Percentiles rank a stretch among this genome's conserved stretches.
Conservation (phyloP, 2,888 invertebrate species). For the Ophion ventricosus region DNA sequence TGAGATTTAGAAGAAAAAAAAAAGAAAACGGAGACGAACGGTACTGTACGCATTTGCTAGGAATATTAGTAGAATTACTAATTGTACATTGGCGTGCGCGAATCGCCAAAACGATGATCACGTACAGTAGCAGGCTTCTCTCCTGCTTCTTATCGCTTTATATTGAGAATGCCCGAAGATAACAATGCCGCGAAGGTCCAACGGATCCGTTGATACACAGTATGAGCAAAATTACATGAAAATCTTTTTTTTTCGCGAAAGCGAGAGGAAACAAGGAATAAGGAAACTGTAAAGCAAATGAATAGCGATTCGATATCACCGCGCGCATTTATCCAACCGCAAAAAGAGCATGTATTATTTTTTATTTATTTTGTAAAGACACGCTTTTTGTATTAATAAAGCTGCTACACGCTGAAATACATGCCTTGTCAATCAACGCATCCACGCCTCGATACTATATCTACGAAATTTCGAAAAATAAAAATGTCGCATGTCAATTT, state of each 20-base stretch:
- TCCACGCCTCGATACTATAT: background rate
- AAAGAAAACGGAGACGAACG: constrained; percentile 43
- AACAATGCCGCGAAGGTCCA: background rate
- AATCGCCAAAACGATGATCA: constrained; percentile 64
- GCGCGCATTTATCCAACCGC: constrained; percentile 46
- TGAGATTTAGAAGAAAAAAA: constrained; percentile 15
- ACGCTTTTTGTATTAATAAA: constrained; percentile 83
- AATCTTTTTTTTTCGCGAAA: constrained; percentile 2
- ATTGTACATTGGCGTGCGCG: constrained; percentile 35
- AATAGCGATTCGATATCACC: constrained; percentile 46
- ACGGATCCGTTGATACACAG: background rate
- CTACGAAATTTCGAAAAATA: no score
- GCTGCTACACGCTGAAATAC: constrained; percentile 71
- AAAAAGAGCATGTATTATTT: constrained; percentile 75
- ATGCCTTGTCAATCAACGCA: background rate
- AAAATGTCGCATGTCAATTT: background rate
- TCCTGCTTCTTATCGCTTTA: constrained; percentile 26
- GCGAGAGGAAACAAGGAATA: no score
- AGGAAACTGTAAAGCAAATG: constrained; percentile 29
- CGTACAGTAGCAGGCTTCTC: constrained; percentile 34
- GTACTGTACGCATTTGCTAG: constrained; percentile 53
- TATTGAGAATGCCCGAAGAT: background rate
- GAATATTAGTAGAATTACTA: constrained; percentile 44
- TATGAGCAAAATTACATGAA: background rate
- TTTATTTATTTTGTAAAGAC: constrained; percentile 82